Percentiles rank a stretch among this genome's conserved stretches.
phyloP scores from a whole-genome alignment of 2,113 vertebrate genomes.

The Tyrannus savana region DNA sequence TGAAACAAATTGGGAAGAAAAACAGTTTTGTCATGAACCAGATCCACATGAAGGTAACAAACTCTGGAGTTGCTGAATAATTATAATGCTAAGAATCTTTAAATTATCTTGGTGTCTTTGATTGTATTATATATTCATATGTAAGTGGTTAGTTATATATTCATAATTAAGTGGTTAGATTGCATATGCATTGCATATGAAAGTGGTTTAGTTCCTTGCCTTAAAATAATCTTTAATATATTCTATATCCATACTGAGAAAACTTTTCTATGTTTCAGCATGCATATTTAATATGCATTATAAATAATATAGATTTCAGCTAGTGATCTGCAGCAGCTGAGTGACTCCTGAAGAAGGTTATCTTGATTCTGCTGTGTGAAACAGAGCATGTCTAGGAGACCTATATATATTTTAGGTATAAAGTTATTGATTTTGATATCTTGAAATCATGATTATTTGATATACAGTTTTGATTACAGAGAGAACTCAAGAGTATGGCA shows the following conservation, averaged over 20 bases:
- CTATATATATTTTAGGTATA: not conserved
- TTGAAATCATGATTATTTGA: not conserved
- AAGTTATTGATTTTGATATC: not conserved
- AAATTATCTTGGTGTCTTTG: not conserved
- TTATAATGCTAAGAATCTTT: not conserved
- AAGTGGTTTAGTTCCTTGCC: not conserved
- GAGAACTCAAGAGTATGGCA: not conserved
- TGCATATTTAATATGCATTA: not conserved
- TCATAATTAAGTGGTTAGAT: not conserved
- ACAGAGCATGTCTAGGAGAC: not conserved
- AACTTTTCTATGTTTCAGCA: not conserved
- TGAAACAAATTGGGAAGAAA: not conserved
- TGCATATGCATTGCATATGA: not conserved
- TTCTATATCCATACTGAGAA: not conserved
- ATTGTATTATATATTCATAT: not conserved
- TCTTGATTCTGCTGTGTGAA: not conserved
- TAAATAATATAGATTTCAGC: not conserved
- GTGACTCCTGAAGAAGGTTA: not conserved
- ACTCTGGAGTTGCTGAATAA: not conserved
- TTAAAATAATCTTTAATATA: not conserved
- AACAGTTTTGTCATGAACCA: not conserved
- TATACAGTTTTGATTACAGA: not conserved
- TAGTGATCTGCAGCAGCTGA: not conserved
- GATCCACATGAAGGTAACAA: not conserved
- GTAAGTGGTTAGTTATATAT: not conserved